Evolutionary conservation across 2,888 invertebrate species (phyloP).

Genomic region (Nomada flava): DNA sequence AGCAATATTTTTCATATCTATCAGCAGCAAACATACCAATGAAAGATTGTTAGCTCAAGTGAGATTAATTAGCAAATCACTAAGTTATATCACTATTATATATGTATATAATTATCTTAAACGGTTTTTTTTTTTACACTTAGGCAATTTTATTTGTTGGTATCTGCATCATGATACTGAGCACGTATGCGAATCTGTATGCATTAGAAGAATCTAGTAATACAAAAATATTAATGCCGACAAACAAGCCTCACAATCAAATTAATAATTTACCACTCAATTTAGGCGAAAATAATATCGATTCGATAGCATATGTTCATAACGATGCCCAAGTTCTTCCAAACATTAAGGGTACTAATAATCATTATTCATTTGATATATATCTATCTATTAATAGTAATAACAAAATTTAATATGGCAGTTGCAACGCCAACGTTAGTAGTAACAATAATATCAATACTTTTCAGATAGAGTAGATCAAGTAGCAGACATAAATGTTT

Average conservation of each 20-base stretch:
- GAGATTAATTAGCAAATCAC: constrained; percentile 56
- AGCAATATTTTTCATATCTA: constrained; percentile 93
- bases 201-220: constrained; percentile 88
- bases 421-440: too few species aligned
- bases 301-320: constrained; percentile 64
- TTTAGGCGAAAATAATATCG: constrained; percentile 73
- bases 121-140: constrained; percentile 22
- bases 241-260: constrained; percentile 74
- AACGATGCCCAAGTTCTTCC: constrained; percentile 58
- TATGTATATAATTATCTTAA: constrained; percentile 12
- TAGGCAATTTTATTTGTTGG: constrained; percentile 92
- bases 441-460: background rate
- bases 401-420: background rate
- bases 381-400: background rate
- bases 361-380: background rate
- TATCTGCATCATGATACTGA: constrained; percentile 94
- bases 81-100: background rate
- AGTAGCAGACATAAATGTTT: constrained; percentile 54
- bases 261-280: constrained; percentile 78
- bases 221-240: constrained; percentile 73
- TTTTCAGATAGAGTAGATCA: constrained; percentile 64
- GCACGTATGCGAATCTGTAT: constrained; percentile 95
- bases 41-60: constrained; percentile 94
- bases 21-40: constrained; percentile 93
- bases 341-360: constrained; percentile 68